Conservation (phyloP, 23 tunicate genomes). For the Ciona savignyi region DNA sequence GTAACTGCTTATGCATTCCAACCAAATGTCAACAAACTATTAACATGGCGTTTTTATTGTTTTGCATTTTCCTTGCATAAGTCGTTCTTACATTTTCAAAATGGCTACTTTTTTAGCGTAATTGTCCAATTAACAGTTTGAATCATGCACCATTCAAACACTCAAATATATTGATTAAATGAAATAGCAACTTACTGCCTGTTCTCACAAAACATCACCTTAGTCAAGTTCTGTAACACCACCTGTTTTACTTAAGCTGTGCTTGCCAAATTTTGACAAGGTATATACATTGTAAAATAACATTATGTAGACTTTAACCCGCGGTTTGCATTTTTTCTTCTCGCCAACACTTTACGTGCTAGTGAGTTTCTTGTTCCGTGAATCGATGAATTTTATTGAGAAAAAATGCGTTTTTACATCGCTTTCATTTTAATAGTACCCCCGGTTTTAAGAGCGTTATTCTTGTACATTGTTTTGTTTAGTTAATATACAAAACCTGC, state of each 20-base stretch:
- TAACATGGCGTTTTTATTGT: not conserved
- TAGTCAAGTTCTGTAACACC: not conserved
- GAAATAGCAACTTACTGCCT: not conserved
- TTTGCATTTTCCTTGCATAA: not conserved
- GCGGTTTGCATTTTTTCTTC: too few relatives aligned
- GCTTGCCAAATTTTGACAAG: not conserved
- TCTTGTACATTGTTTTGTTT: not conserved
- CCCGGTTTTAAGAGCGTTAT: not conserved
- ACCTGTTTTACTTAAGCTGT: not conserved
- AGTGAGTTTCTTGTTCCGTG: too few relatives aligned
- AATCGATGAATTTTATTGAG: too few relatives aligned
- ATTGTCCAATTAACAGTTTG: not conserved
- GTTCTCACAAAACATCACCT: not conserved
- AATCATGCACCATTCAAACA: too few relatives aligned
- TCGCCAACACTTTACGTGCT: too few relatives aligned
- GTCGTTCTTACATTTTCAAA: not conserved
- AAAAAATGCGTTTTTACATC: not conserved
- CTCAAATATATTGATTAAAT: not conserved
- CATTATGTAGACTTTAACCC: not conserved
- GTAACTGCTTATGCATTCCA: not conserved
- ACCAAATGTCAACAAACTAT: not conserved
- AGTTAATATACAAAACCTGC: conserved; percentile 1
- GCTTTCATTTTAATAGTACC: not conserved
- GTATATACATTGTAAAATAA: not conserved
- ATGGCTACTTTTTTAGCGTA: not conserved